Evolutionary conservation across 1,140 invertebrate genomes (phyloP).

Genomic region (Tetragnatha versicolor): DNA sequence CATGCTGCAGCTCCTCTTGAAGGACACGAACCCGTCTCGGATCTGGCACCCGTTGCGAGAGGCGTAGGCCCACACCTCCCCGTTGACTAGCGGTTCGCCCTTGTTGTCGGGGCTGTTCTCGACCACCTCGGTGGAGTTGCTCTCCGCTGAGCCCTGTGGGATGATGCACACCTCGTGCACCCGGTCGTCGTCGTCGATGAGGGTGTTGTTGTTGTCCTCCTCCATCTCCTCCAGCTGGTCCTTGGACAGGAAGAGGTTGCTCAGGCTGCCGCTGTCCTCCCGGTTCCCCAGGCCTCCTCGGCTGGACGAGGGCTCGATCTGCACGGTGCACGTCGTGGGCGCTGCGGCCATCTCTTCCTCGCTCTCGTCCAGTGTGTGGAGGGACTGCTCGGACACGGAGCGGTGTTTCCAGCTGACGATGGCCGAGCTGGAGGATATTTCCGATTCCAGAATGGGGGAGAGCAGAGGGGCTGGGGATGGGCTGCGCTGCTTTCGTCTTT

Average conservation of each 20-base stretch:
- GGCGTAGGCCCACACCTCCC: slow-evolving; percentile 48
- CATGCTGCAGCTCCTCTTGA: slow-evolving; percentile 36
- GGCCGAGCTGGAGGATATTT: slow-evolving; percentile 47
- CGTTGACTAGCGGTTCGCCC: slow-evolving; percentile 27
- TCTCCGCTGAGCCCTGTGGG: slow-evolving; percentile 3
- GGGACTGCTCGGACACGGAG: slow-evolving; percentile 50
- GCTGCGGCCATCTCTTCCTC: slow-evolving; percentile 19
- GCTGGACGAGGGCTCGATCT: slow-evolving; percentile 16
- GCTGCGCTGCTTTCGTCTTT: slow-evolving; percentile 23
- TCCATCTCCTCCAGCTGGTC: slow-evolving; percentile 25
- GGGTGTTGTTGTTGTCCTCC: slow-evolving; percentile 31
- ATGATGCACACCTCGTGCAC: slow-evolving; percentile 45
- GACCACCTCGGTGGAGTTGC: not conserved
- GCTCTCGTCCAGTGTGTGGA: slow-evolving; percentile 40
- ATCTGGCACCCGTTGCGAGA: slow-evolving; percentile 35
- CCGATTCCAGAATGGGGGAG: slow-evolving; percentile 48
- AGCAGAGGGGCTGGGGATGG: slow-evolving; percentile 46
- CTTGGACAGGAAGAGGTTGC: slow-evolving; percentile 47
- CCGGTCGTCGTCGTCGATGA: slow-evolving; percentile 34
- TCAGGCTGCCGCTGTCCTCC: slow-evolving; percentile 51
- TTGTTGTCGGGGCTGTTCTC: not conserved
- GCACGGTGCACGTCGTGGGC: slow-evolving; percentile 9
- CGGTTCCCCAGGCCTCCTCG: slow-evolving; percentile 16
- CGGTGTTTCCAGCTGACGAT: slow-evolving; percentile 53
- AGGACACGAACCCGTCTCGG: slow-evolving; percentile 28